Base-by-base conservation (phyloP, 2,797 vertebrate species). In the Xenopus petersii region DNA sequence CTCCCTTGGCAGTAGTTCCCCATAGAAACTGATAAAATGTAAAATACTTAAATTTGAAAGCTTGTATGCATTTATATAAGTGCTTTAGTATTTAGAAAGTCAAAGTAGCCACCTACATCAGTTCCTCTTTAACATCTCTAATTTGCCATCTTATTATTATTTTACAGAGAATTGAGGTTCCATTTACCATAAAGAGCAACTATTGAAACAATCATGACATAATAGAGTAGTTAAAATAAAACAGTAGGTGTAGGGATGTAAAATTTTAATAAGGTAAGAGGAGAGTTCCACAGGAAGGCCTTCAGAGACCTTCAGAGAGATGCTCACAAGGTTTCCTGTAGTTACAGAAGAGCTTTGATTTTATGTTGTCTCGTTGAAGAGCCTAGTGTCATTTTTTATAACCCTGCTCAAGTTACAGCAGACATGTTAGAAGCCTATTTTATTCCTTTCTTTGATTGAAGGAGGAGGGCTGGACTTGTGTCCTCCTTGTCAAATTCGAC, bases 291-390 rank as follows among this genome's bases (percentile, higher is more conserved):
- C 11, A 63, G 30, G 13, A 33, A 36, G 30, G 12, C 26, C 13
- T 63, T 24, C 26, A 16, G 30, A 15, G 3, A 3, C 61, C 30
- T 16, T 63, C 13, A 30, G 61, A 42, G 61, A 16, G 30, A 15
- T 36, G 61, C 36, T 64, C 15, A 2, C 5, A 17, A 60, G 13
- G 36, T 13, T 60, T 17, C 68, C 26, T 64, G 26, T 64, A 10
- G 13, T 60, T 33, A 61, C 24, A 68, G 58, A 16, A 36, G 12
- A 49, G 73, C 64, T 68, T 61, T 67, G 58, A 36, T 54, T 62
- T 36, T 24, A 68, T 48, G 13, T 16, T 73, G 36, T 56, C 9
- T 11, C 59, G 68, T 73, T 77, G 71, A 72, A 58, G 58, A 33
- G 51, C 33, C 17, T 26, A 16, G 59, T 73, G 47, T 33, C 2